Conservation (phyloP, 2,888 invertebrate species). For the Campoplex capitator region DNA sequence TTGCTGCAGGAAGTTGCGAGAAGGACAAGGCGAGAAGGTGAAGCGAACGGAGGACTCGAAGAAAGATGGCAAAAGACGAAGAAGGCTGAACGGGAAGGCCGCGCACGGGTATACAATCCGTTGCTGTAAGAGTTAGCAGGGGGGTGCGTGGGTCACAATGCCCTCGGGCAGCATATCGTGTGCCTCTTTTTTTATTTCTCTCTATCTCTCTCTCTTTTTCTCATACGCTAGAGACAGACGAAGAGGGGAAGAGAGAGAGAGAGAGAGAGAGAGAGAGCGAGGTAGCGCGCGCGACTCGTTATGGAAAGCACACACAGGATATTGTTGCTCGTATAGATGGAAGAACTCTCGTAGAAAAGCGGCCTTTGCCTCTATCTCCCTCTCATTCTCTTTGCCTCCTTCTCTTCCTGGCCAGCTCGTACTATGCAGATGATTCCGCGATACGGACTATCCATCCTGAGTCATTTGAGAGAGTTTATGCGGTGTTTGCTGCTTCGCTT, state of each 20-base stretch:
- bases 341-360: slow-evolving; percentile 75
- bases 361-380: slow-evolving; percentile 60
- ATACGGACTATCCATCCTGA: slow-evolving; percentile 83
- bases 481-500: slow-evolving; percentile 68
- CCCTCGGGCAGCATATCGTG: slow-evolving; percentile 74
- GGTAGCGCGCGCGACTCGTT: slow-evolving; percentile 76
- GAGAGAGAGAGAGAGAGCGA: neutral
- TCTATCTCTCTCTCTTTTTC: slow-evolving; percentile 10
- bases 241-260: slow-evolving; percentile 1
- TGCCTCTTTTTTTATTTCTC: slow-evolving; percentile 53
- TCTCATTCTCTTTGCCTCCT: neutral
- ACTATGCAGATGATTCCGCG: slow-evolving; percentile 83
- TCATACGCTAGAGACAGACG: neutral
- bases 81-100: slow-evolving; percentile 72
- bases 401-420: slow-evolving; percentile 71
- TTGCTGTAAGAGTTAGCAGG: slow-evolving; percentile 78
- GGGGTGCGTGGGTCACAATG: slow-evolving; percentile 83
- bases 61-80: slow-evolving; percentile 68
- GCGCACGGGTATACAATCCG: slow-evolving; percentile 58
- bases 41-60: slow-evolving; percentile 56
- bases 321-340: slow-evolving; percentile 80
- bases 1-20: slow-evolving; percentile 32
- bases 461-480: slow-evolving; percentile 80
- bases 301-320: slow-evolving; percentile 79
- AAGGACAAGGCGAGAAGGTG: slow-evolving; percentile 25